These are phyloP conservation scores for Microcebus lehilahytsara DNA, from an alignment of 2,113 vertebrate genomes.

Conservation along the genomic window DNA sequence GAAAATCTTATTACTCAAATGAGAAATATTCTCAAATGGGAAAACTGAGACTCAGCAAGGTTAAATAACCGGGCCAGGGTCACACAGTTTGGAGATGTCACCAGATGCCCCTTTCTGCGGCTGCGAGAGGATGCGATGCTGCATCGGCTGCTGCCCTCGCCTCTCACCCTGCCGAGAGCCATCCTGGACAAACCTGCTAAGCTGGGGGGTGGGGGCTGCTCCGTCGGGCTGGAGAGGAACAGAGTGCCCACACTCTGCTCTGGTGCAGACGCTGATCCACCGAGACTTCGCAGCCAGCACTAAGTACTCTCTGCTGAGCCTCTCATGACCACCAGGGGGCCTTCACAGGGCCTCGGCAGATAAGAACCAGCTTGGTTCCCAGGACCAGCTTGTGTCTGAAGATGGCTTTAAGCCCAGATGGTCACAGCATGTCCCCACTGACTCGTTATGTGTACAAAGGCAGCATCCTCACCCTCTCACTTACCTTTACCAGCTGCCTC, in stretches of 20 bases:
- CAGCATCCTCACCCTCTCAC: not conserved
- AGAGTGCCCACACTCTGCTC: too few relatives aligned
- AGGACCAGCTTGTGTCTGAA: not conserved
- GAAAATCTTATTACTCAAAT: not conserved
- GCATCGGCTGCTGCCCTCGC: not conserved
- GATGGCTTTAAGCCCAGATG: not conserved
- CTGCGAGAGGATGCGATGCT: not conserved
- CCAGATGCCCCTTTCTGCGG: not conserved
- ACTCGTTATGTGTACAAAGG: not conserved
- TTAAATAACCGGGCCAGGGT: not conserved
- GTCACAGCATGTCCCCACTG: not conserved
- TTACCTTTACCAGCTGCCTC: not conserved
- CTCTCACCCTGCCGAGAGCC: not conserved
- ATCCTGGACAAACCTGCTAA: not conserved
- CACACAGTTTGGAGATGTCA: not conserved
- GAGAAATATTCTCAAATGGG: too few relatives aligned
- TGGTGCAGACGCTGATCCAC: rapidly evolving
- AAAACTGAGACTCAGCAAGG: not conserved
- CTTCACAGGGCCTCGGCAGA: not conserved
- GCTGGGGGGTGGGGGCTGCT: not conserved
- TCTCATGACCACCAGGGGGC: not conserved
- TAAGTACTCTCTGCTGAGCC: not conserved
- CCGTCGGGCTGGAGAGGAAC: not conserved
- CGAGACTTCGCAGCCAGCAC: not conserved
- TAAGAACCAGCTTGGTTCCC: not conserved